Evolutionary conservation across 2,797 vertebrate genomes (phyloP).

Genomic region (Tadarida brasiliensis): DNA sequence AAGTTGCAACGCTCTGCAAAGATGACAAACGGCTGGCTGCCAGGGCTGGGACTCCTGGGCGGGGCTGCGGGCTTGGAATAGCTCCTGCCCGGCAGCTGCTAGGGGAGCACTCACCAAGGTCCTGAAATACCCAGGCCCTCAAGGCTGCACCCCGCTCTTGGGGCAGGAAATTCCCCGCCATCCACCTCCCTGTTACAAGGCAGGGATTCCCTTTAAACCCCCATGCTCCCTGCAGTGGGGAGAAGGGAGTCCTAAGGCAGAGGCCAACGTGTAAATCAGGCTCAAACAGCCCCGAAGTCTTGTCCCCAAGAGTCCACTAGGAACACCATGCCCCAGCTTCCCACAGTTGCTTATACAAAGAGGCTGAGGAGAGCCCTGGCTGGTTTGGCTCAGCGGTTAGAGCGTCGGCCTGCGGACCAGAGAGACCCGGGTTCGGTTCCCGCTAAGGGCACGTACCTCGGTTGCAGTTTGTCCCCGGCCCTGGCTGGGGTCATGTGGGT

Average conservation of each 20-base stretch:
- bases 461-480: too few species aligned
- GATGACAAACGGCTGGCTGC: conserved; percentile 3
- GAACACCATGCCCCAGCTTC: not conserved
- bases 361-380: not conserved
- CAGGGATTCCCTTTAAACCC: not conserved
- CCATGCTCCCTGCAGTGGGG: not conserved
- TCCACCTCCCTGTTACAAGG: not conserved
- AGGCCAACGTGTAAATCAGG: not conserved
- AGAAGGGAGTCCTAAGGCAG: not conserved
- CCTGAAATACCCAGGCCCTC: not conserved
- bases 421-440: too few species aligned
- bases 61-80: not conserved
- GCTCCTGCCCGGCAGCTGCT: accelerated
- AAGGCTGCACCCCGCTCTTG: accelerated
- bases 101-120: not conserved
- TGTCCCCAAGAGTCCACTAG: not conserved
- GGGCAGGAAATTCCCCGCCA: not conserved
- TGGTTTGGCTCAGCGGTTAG: too few species aligned
- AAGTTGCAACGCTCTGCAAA: conserved; percentile 65
- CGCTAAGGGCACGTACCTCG: too few species aligned
- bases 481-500: too few species aligned
- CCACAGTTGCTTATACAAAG: not conserved
- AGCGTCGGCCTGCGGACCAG: too few species aligned
- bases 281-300: not conserved
- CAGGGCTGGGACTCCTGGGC: not conserved